Evolutionary conservation across 1,140 invertebrate species (phyloP).

Genomic region (Schlechtendalia chinensis): DNA sequence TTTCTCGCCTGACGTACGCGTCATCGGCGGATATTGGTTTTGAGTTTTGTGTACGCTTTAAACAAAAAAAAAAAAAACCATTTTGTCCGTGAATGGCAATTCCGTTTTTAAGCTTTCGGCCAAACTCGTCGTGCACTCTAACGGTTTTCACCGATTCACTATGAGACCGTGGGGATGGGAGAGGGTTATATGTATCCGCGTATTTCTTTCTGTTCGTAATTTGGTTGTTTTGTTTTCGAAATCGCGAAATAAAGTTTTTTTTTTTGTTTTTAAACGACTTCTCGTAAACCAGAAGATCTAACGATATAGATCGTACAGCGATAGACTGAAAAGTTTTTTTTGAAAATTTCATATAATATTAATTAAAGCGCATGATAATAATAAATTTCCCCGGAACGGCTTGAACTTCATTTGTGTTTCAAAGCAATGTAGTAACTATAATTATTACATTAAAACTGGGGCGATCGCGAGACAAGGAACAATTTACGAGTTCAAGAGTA

Average conservation of each 20-base stretch:
- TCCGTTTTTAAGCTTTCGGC: not conserved
- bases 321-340: no score
- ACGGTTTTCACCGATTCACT: no score
- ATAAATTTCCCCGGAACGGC: no score
- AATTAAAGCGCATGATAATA: no score
- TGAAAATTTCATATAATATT: no score
- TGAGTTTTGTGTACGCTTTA: not conserved
- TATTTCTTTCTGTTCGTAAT: not conserved
- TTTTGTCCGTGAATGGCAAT: not conserved
- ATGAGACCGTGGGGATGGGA: no score
- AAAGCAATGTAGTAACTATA: no score
- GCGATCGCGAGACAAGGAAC: no score
- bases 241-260: not conserved
- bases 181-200: no score
- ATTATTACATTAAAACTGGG: no score
- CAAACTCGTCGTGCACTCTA: not conserved
- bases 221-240: not conserved
- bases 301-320: not conserved
- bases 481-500: not conserved
- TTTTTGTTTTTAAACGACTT: not conserved
- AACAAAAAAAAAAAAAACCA: not conserved
- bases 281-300: not conserved
- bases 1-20: no score
- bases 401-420: no score
- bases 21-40: not conserved